These are phyloP conservation scores for Agrotis ipsilon DNA, from an alignment of 2,888 invertebrate species.

Conservation along the genomic window DNA sequence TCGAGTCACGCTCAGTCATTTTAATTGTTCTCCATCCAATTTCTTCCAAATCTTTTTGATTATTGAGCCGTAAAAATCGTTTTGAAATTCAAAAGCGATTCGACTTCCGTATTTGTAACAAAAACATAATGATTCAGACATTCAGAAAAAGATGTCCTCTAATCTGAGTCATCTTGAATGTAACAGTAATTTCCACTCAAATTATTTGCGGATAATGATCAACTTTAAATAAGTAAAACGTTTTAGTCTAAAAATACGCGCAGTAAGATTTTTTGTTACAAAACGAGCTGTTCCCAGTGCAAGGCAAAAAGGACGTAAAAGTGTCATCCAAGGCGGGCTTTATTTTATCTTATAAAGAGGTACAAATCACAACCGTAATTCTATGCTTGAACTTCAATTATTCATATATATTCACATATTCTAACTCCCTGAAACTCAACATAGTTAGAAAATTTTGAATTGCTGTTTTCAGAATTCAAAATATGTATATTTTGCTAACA, in stretches of 20 bases:
- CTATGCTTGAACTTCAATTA: constrained; percentile 45
- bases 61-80: background rate
- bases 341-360: constrained; percentile 34
- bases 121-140: background rate
- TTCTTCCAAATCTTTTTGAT: background rate
- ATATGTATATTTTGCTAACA: constrained; percentile 40
- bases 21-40: background rate
- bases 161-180: constrained; percentile 8
- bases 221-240: constrained; percentile 44
- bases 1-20: background rate
- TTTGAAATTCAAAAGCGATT: background rate
- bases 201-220: constrained; percentile 32
- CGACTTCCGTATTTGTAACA: background rate
- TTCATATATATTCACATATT: constrained; percentile 31
- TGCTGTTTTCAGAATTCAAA: constrained; percentile 39
- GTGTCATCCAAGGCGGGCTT: constrained; percentile 49
- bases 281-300: constrained; percentile 7
- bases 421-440: constrained; percentile 40
- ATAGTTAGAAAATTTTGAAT: constrained; percentile 42
- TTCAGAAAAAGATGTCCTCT: background rate
- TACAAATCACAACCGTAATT: constrained; percentile 40
- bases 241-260: constrained; percentile 40
- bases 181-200: constrained; percentile 30
- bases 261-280: constrained; percentile 30
- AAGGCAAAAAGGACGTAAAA: constrained; percentile 41